Percentiles rank a stretch among this genome's conserved stretches.
Conservation (phyloP, 2,888 invertebrate genomes). For the Eristalis arbustorum region DNA sequence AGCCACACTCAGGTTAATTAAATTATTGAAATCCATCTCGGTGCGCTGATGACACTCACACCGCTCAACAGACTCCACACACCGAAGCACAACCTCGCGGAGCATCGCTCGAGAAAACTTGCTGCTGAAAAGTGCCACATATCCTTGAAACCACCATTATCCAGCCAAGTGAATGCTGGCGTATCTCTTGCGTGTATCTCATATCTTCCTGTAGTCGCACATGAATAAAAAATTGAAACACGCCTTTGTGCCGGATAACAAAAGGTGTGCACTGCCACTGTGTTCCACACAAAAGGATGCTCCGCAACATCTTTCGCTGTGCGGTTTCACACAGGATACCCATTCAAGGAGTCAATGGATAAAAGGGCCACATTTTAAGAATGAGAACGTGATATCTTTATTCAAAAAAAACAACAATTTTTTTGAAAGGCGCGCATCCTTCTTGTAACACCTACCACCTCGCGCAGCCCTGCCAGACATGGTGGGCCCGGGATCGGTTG, state of each 20-base stretch:
- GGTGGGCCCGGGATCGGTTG: neutral
- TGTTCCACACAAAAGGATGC: conserved; percentile 32
- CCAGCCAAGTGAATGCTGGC: conserved; percentile 32
- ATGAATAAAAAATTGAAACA: conserved; percentile 45
- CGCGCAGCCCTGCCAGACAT: neutral
- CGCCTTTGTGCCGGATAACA: conserved; percentile 48
- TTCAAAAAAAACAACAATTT: conserved; percentile 20
- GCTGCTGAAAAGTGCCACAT: conserved; percentile 25
- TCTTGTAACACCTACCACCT: neutral
- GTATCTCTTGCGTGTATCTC: conserved; percentile 11
- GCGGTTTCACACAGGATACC: conserved; percentile 47
- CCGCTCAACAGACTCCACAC: neutral
- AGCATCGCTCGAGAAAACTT: neutral
- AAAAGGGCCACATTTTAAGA: conserved; percentile 53
- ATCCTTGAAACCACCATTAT: conserved; percentile 50
- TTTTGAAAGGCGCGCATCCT: conserved; percentile 30
- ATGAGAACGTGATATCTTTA: conserved; percentile 62
- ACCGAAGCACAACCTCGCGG: neutral
- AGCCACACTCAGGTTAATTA: conserved; percentile 23
- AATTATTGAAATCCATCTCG: conserved; percentile 41
- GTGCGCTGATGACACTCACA: conserved; percentile 16
- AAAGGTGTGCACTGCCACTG: conserved; percentile 38
- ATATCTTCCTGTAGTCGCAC: conserved; percentile 37
- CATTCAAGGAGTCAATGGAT: conserved; percentile 34
- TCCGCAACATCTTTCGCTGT: conserved; percentile 34